Percentiles rank a stretch among this genome's conserved stretches.
Conservation (phyloP, 2,888 invertebrate genomes). For the Ephialtes manifestator region DNA sequence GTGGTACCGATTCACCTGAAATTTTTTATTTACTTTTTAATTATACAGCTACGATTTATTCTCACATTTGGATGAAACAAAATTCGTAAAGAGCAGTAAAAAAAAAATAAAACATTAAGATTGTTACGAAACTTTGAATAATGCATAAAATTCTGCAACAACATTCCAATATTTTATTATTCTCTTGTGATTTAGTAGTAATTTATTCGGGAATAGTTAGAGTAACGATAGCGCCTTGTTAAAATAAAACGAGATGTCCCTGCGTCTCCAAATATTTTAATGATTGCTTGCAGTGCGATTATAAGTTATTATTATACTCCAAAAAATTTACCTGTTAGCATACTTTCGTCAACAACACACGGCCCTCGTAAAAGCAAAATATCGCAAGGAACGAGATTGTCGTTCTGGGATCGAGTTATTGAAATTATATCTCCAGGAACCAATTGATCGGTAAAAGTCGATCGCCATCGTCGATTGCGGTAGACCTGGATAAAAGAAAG, state of each 20-base stretch:
- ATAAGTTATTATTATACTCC: background rate
- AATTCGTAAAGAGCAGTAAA: background rate
- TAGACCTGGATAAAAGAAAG: slow-evolving; percentile 89
- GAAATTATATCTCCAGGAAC: slow-evolving; percentile 99
- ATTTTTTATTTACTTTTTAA: background rate
- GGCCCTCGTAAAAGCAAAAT: slow-evolving; percentile 96
- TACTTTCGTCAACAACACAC: slow-evolving; percentile 99
- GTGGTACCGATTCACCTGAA: slow-evolving; percentile 97
- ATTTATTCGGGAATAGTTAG: background rate
- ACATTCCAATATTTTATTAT: background rate
- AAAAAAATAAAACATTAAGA: background rate
- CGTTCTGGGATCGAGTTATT: slow-evolving; percentile 94
- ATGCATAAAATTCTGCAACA: background rate
- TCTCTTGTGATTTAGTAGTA: background rate
- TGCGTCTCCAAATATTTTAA: background rate
- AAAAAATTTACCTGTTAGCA: slow-evolving; percentile 93
- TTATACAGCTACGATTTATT: background rate
- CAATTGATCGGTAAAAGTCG: slow-evolving; percentile 94
- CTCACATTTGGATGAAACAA: background rate
- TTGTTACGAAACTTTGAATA: background rate
- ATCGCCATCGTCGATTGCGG: slow-evolving; percentile 96
- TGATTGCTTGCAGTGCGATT: background rate
- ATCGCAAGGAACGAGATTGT: slow-evolving; percentile 98
- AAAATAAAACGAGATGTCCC: background rate
- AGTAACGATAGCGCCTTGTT: background rate